These are phyloP conservation scores for Trichonephila clavata DNA, from an alignment of 1,140 invertebrate species.

Conservation along the genomic window DNA sequence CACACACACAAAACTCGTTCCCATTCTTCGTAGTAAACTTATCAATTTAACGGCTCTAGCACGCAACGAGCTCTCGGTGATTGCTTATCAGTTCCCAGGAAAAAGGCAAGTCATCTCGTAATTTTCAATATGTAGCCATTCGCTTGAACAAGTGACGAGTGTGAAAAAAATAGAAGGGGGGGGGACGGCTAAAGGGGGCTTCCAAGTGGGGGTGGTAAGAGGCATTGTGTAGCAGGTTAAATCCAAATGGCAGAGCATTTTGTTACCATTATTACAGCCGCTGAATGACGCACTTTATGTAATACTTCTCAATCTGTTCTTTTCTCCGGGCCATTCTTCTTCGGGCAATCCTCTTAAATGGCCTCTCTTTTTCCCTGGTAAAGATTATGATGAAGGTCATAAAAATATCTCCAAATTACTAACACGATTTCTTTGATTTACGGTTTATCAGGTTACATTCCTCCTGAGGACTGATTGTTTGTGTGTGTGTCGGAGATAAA, in stretches of 20 bases:
- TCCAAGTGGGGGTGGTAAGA: neutral
- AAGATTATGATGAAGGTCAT: slow-evolving; percentile 58
- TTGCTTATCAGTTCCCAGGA: neutral
- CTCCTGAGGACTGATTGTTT: neutral
- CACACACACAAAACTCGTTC: neutral
- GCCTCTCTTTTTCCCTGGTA: neutral
- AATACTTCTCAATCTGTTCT: slow-evolving; percentile 60
- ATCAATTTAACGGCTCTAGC: neutral
- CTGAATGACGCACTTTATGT: slow-evolving; percentile 41
- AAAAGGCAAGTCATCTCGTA: neutral
- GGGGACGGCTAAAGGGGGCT: neutral
- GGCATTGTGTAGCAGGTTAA: neutral
- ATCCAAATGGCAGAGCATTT: slow-evolving; percentile 40
- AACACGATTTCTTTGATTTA: slow-evolving; percentile 54
- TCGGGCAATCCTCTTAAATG: slow-evolving; percentile 21
- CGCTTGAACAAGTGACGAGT: neutral
- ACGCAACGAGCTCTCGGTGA: neutral
- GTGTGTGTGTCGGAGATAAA: neutral
- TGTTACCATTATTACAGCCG: slow-evolving; percentile 42
- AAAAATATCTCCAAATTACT: slow-evolving; percentile 70
- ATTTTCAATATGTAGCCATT: slow-evolving; percentile 17
- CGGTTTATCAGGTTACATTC: slow-evolving; percentile 40
- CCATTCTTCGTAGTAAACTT: neutral
- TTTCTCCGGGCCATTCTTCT: neutral
- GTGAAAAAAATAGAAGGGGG: neutral